Evolutionary conservation across 1,140 invertebrate species (phyloP).

Genomic region (Akabosia matsudoensis): DNA sequence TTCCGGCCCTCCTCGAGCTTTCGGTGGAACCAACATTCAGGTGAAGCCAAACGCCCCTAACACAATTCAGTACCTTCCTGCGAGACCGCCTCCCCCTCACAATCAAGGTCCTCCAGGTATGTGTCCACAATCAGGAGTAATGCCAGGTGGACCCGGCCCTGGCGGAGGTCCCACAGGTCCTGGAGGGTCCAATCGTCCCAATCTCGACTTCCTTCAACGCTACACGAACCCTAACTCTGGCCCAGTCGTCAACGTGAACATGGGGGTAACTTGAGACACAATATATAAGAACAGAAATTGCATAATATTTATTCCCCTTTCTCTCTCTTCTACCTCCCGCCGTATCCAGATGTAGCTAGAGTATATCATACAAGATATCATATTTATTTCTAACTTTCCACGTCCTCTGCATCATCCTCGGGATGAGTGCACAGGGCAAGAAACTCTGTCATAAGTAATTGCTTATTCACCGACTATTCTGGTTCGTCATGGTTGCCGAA

Average conservation of each 20-base stretch:
- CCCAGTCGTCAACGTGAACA: constrained; percentile 47
- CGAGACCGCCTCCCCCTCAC: constrained; percentile 62
- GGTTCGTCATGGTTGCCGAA: not conserved
- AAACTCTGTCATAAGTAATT: no score
- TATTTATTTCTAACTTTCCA: no score
- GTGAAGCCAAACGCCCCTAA: constrained; percentile 95
- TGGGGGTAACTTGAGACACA: constrained; percentile 43
- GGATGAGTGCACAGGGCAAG: no score
- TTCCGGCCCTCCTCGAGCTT: constrained; percentile 45
- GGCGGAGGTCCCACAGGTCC: constrained; percentile 49
- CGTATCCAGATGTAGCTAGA: not conserved
- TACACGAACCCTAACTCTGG: constrained; percentile 67
- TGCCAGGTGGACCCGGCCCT: constrained; percentile 37
- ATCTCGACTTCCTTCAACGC: constrained; percentile 85
- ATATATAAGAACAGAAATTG: not conserved
- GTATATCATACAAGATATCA: no score
- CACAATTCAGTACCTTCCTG: constrained; percentile 95
- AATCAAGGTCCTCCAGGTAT: constrained; percentile 42
- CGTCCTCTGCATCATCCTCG: not conserved
- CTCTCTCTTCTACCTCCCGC: not conserved
- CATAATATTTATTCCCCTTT: not conserved
- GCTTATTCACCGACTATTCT: no score
- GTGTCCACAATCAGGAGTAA: constrained; percentile 42
- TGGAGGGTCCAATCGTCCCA: constrained; percentile 64
- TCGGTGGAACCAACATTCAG: constrained; percentile 71